Percentiles rank a stretch among this genome's conserved stretches.
phyloP scores from a whole-genome alignment of 2,888 invertebrate genomes.

The Lacanobia oleracea region DNA sequence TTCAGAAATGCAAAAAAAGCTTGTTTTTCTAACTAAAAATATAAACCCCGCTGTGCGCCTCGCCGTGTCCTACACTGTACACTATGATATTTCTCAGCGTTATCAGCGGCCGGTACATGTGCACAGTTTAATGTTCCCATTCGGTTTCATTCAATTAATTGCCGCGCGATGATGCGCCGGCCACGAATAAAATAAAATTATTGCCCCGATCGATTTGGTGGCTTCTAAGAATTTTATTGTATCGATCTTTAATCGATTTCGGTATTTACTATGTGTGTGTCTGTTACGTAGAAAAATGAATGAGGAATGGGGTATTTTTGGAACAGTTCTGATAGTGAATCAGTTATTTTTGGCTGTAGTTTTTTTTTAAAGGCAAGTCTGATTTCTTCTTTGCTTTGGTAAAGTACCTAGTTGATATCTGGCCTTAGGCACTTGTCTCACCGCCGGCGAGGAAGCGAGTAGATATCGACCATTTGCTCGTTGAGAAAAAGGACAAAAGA shows the following conservation, averaged over 20 bases:
- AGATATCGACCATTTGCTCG: too few species aligned
- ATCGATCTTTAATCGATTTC: constrained; percentile 36
- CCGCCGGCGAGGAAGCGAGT: too few species aligned
- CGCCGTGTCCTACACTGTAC: constrained; percentile 73
- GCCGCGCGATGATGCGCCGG: constrained; percentile 71
- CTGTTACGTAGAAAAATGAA: constrained; percentile 34
- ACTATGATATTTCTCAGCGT: constrained; percentile 83
- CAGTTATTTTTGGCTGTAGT: not conserved
- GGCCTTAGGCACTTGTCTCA: too few species aligned
- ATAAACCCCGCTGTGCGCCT: constrained; percentile 6
- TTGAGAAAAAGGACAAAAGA: too few species aligned
- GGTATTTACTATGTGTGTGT: constrained; percentile 5
- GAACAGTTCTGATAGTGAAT: not conserved
- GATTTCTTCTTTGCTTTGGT: too few species aligned
- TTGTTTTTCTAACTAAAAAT: constrained; percentile 5
- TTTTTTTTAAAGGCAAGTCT: not conserved
- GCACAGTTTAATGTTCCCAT: constrained; percentile 88
- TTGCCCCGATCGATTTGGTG: constrained; percentile 29
- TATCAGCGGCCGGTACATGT: constrained; percentile 87
- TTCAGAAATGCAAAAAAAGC: too few species aligned
- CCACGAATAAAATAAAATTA: constrained; percentile 65
- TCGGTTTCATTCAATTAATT: constrained; percentile 86
- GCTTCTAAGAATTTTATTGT: constrained; percentile 45
- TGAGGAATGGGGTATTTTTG: constrained; percentile 14
- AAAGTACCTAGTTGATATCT: too few species aligned